phyloP scores from a whole-genome alignment of 1,140 invertebrate genomes.

The Diorhabda carinulata region DNA sequence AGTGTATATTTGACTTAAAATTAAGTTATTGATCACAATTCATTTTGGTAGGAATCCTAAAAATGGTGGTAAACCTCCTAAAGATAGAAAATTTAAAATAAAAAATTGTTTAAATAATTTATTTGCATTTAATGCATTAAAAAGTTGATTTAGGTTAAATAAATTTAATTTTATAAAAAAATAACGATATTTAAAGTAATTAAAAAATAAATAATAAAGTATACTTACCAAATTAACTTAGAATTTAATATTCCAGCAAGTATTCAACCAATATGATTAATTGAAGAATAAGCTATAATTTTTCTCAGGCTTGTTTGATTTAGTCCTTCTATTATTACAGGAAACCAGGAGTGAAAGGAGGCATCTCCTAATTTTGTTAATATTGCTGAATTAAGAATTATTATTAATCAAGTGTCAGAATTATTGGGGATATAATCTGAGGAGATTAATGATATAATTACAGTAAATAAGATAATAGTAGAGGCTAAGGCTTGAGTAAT shows the following conservation, averaged over 20 bases:
- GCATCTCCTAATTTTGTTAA: constrained; percentile 50
- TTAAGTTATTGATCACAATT: constrained; percentile 51
- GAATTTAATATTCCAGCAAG: constrained; percentile 44
- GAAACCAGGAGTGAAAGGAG: constrained; percentile 52
- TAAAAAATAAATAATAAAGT: constrained; percentile 49
- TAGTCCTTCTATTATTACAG: constrained; percentile 49
- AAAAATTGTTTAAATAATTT: constrained; percentile 47
- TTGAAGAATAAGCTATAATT: constrained; percentile 53
- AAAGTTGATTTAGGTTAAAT: constrained; percentile 50
- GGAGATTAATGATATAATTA: accelerated
- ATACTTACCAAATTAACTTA: constrained; percentile 47
- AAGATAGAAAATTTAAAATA: constrained; percentile 51
- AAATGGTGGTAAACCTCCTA: constrained; percentile 53
- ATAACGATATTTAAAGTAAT: constrained; percentile 45
- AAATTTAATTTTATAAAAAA: no score
- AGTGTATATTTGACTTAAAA: constrained; percentile 44
- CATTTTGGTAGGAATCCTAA: constrained; percentile 55
- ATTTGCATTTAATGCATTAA: constrained; percentile 43
- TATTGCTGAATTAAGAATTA: neutral
- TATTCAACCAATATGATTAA: constrained; percentile 55
- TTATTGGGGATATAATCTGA: accelerated
- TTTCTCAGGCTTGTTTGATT: constrained; percentile 51
- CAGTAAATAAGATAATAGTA: no score
- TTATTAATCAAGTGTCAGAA: neutral
- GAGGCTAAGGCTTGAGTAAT: no score